Percentiles rank a stretch among this genome's conserved stretches.
Conservation (phyloP, 1,140 invertebrate species). For the Battus philenor region DNA sequence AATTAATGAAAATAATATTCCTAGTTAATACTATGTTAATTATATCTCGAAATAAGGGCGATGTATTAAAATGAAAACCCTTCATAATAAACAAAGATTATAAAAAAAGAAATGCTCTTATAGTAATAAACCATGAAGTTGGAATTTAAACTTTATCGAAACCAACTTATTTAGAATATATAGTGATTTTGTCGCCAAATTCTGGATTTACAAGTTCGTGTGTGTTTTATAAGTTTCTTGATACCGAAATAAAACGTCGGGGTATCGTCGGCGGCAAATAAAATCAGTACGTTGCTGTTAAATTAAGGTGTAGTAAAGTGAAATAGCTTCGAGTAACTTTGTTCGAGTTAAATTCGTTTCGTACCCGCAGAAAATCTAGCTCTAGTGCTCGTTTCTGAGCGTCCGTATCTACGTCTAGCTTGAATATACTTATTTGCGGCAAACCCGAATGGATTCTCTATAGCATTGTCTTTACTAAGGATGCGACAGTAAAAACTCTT, state of each 20-base stretch:
- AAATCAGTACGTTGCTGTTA: slow-evolving; percentile 10
- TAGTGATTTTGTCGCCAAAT: neutral
- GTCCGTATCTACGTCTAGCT: slow-evolving; percentile 1
- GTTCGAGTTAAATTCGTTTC: slow-evolving; percentile 1
- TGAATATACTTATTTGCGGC: slow-evolving; percentile 12
- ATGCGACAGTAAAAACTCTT: slow-evolving; percentile 6
- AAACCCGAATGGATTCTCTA: slow-evolving; percentile 14
- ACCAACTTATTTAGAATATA: no score
- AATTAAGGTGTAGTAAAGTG: slow-evolving; percentile 11
- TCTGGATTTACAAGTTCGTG: slow-evolving; percentile 1
- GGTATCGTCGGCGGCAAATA: slow-evolving; percentile 4
- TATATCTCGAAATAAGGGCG: no score
- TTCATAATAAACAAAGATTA: neutral
- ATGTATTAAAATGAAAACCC: no score
- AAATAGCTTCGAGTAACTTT: slow-evolving; percentile 6
- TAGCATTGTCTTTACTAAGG: slow-evolving; percentile 20
- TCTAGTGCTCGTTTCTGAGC: neutral
- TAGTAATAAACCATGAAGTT: no score
- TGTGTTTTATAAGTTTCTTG: slow-evolving; percentile 6
- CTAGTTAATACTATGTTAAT: no score
- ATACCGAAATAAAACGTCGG: slow-evolving; percentile 2
- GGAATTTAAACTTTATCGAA: no score
- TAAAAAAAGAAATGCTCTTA: neutral
- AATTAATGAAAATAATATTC: no score
- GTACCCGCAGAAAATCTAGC: slow-evolving; percentile 1